phyloP scores from a whole-genome alignment of 2,888 invertebrate genomes.

The Parasteatoda lunata region DNA sequence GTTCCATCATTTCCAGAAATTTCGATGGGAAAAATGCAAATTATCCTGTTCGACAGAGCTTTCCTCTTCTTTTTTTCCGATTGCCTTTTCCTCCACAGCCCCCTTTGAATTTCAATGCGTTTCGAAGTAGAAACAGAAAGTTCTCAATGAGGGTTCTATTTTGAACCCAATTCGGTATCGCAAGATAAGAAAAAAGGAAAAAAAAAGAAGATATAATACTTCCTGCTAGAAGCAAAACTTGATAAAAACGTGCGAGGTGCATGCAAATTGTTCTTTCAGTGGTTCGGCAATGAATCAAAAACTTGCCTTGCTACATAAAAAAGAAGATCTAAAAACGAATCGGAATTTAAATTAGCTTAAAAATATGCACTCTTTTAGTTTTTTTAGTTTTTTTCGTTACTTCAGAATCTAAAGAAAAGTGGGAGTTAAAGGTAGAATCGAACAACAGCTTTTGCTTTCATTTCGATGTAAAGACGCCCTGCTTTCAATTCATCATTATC shows the following conservation, averaged over 20 bases:
- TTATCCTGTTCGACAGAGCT: background rate
- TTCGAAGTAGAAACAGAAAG: slow-evolving; percentile 1
- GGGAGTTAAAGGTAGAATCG: slow-evolving; percentile 22
- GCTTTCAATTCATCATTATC: slow-evolving; percentile 59
- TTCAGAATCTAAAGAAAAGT: slow-evolving; percentile 27
- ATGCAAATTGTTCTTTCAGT: slow-evolving; percentile 37
- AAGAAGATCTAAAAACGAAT: slow-evolving; percentile 14
- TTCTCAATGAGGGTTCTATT: background rate
- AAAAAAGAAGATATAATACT: background rate
- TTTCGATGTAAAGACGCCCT: slow-evolving; percentile 24
- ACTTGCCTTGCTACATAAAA: slow-evolving; percentile 8
- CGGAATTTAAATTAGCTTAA: slow-evolving; percentile 52
- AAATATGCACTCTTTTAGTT: slow-evolving; percentile 46
- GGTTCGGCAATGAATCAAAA: slow-evolving; percentile 38
- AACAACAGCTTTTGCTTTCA: slow-evolving; percentile 37
- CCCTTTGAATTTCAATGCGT: slow-evolving; percentile 23
- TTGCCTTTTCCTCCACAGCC: background rate
- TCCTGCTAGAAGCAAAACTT: slow-evolving; percentile 14
- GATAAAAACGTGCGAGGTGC: slow-evolving; percentile 12
- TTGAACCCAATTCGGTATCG: background rate
- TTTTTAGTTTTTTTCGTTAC: background rate
- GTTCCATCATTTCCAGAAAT: background rate
- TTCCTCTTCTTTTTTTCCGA: background rate
- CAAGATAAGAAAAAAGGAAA: background rate
- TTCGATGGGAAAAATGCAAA: background rate